Conservation (phyloP, 2,113 vertebrate genomes). For the Elaphurus davidianus region DNA sequence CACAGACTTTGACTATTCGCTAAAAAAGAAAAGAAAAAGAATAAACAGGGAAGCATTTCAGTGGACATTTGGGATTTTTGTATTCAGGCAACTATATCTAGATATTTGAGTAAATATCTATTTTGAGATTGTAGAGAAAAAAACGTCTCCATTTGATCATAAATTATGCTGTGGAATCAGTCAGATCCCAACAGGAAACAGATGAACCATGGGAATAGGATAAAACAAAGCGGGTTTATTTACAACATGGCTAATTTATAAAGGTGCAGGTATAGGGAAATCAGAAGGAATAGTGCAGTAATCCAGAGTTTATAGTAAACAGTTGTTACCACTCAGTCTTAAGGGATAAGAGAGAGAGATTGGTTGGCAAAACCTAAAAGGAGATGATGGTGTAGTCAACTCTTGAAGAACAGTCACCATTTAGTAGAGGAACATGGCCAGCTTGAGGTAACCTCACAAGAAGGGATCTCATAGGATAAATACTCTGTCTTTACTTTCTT, state of each 20-base stretch:
- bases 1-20: not conserved
- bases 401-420: not conserved
- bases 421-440: not conserved
- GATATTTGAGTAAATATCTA: not conserved
- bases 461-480: accelerated
- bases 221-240: not conserved
- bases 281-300: not conserved
- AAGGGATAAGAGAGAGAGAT: not conserved
- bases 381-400: accelerated
- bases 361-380: not conserved
- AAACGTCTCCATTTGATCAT: not conserved
- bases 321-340: not conserved
- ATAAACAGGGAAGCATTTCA: not conserved
- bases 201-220: not conserved
- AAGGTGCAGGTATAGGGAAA: not conserved
- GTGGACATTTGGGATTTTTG: not conserved
- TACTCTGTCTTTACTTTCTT: not conserved
- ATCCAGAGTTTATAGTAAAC: not conserved
- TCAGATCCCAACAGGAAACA: not conserved
- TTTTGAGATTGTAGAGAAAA: not conserved
- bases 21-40: not conserved
- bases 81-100: not conserved
- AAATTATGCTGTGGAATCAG: not conserved
- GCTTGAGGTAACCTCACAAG: not conserved
- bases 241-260: not conserved